Percentiles rank a stretch among this genome's conserved stretches.
phyloP scores from a whole-genome alignment of 37 sponge, comb jelly and placozoan species.

The Cladorhizidae sp. region DNA sequence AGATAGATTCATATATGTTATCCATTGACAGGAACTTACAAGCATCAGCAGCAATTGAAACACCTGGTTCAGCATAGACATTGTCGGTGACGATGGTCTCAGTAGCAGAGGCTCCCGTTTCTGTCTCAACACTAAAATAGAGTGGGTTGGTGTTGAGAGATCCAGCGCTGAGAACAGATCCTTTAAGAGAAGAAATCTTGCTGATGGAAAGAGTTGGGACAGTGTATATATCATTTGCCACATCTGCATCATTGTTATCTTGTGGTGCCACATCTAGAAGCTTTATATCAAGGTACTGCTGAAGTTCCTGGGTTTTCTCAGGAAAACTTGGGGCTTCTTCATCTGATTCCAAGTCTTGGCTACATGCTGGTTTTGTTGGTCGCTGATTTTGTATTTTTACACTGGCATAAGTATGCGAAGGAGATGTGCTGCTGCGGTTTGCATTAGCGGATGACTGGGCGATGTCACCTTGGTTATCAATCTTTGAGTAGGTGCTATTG shows the following conservation, averaged over 20 bases:
- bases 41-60: not conserved
- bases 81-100: no score
- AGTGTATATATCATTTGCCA: not conserved
- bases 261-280: not conserved
- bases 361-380: no score
- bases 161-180: not conserved
- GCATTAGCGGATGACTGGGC: no score
- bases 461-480: no score
- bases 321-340: not conserved
- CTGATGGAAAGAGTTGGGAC: not conserved
- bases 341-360: no score
- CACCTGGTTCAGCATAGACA: not conserved
- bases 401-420: no score
- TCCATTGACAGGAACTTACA: not conserved
- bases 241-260: not conserved
- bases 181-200: not conserved
- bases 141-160: no score
- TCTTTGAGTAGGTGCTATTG: no score
- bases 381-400: no score
- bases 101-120: no score
- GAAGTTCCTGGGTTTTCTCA: slow-evolving; percentile 1
- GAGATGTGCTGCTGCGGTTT: no score
- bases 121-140: no score
- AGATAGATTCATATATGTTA: not conserved
- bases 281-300: not conserved